Evolutionary conservation across 2,797 vertebrate genomes (phyloP).

Genomic region (Crenuchus spilurus): DNA sequence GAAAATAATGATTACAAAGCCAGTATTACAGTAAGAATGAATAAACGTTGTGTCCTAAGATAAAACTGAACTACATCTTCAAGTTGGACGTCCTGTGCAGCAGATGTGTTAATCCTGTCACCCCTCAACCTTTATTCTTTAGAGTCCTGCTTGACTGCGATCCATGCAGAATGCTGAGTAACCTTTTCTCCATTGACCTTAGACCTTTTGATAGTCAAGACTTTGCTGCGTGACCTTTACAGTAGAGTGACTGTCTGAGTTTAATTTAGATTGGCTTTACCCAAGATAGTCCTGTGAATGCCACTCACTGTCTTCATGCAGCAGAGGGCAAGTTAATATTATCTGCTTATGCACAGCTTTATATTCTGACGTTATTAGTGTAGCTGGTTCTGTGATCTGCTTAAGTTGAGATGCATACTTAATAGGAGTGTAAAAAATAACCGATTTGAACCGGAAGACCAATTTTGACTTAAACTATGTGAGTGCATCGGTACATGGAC

Average conservation of each 20-base stretch:
- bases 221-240: constrained; percentile 74
- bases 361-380: too few relatives aligned
- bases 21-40: background rate
- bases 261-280: constrained; percentile 75
- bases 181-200: constrained; percentile 76
- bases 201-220: constrained; percentile 68
- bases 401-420: too few relatives aligned
- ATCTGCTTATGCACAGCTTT: too few relatives aligned
- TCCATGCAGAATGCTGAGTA: constrained; percentile 68
- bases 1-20: too few relatives aligned
- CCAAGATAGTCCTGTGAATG: constrained; percentile 75
- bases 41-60: too few relatives aligned
- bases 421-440: too few relatives aligned
- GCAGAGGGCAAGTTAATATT: background rate
- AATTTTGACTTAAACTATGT: too few relatives aligned
- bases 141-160: constrained; percentile 47
- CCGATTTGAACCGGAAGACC: too few relatives aligned
- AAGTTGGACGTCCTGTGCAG: constrained; percentile 7
- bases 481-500: too few relatives aligned
- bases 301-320: constrained; percentile 50
- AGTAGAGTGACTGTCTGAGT: constrained; percentile 60
- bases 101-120: constrained; percentile 18
- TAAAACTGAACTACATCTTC: too few relatives aligned
- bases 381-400: too few relatives aligned
- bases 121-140: constrained; percentile 35